Percentiles rank a stretch among this genome's conserved stretches.
Conservation (phyloP, 2,797 vertebrate species). For the Pangasius larnaudii region DNA sequence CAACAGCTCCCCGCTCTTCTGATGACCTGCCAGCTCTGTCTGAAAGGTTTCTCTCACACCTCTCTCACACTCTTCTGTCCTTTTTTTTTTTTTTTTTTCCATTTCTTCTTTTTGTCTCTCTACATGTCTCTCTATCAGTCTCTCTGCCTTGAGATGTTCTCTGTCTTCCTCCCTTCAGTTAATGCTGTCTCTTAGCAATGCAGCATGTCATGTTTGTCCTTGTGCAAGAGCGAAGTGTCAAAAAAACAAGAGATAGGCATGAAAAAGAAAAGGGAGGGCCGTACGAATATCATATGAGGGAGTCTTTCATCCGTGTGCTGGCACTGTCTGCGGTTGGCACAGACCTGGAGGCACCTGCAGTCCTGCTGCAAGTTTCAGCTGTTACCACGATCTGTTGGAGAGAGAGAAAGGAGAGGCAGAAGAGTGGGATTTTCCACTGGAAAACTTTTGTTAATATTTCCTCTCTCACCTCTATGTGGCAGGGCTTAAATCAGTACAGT, state of each 20-base stretch:
- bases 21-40: conserved; percentile 21
- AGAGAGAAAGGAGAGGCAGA: not conserved
- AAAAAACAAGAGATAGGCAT: not conserved
- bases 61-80: not conserved
- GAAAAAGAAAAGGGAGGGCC: not conserved
- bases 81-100: not conserved
- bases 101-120: not conserved
- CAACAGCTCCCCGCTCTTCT: conserved; percentile 11
- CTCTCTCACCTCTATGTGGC: not conserved
- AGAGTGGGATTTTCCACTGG: not conserved
- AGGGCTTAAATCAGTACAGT: not conserved
- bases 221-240: conserved; percentile 5
- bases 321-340: conserved; percentile 48
- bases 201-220: conserved; percentile 20
- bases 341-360: conserved; percentile 48
- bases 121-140: not conserved
- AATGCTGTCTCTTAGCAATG: conserved; percentile 1
- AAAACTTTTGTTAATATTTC: conserved; percentile 26
- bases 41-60: not conserved
- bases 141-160: not conserved
- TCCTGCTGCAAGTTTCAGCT: conserved; percentile 35
- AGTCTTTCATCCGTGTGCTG: conserved; percentile 53
- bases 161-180: not conserved
- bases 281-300: conserved; percentile 31
- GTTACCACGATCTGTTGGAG: conserved; percentile 32